Evolutionary conservation across 2,113 vertebrate genomes (phyloP).

Genomic region (Passer domesticus): DNA sequence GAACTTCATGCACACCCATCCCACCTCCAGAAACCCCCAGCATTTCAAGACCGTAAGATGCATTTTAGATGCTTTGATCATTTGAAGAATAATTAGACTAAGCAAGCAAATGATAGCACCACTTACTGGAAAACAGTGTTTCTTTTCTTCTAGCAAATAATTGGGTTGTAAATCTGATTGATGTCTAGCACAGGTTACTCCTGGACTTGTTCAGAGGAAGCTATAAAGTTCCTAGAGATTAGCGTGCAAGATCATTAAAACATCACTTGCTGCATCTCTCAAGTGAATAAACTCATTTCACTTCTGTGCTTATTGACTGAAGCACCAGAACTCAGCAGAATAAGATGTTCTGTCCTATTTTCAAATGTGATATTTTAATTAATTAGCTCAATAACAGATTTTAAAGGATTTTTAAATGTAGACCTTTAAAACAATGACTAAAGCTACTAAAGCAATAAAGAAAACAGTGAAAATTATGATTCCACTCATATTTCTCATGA

Average conservation of each 20-base stretch:
- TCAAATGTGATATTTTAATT: background rate
- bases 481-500: constrained; percentile 51
- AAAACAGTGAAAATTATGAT: background rate
- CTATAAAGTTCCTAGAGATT: background rate
- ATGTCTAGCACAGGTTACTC: background rate
- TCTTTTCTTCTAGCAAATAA: background rate
- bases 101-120: background rate
- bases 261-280: background rate
- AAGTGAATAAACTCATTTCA: background rate
- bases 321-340: background rate
- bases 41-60: background rate
- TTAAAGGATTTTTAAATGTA: background rate
- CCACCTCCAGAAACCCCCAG: background rate
- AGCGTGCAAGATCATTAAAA: background rate
- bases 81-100: background rate
- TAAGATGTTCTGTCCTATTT: background rate
- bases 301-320: background rate
- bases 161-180: background rate
- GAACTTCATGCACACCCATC: background rate
- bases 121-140: background rate
- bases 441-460: constrained; percentile 2
- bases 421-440: background rate
- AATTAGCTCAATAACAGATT: background rate
- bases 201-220: background rate
- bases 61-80: background rate